Base-by-base conservation (phyloP, 2,113 vertebrate genomes). In the Cynocephalus volans region DNA sequence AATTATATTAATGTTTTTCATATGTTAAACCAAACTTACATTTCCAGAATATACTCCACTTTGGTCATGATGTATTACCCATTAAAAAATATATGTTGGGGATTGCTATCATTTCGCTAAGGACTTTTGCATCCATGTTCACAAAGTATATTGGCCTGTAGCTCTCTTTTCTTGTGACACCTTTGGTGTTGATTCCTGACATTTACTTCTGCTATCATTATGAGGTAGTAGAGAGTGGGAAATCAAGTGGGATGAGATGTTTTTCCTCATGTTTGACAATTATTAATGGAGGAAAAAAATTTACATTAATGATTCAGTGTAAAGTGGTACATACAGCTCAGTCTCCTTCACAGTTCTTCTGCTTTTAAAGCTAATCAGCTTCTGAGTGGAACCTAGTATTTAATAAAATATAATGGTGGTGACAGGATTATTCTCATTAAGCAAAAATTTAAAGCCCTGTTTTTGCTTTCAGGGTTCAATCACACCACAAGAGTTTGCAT, bases 61-160 rank as follows among this genome's bases (percentile, higher is more conserved):
- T 82, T 56, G 19, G 41, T 69, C 84, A 82, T n/a, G 8, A 95
- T 3, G 26, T 41, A 81, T 2, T 80, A 48, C 33, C 10, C 21
- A 14, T 82, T 81, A 73, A 92, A 79, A 79, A 13, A 31, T 85
- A 73, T 56, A 41, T n/a, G n/a, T 85, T 93, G 52, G 60, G 45
- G 15, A 54, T 13, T 76, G 33, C 18, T 88, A 92, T 19, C 31
- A 79, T 92, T 92, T 92, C 69, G 19, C 69, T 77, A 76, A 87
- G 56, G 65, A 86, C 45, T 81, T 86, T 41, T 91, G 45, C 33
- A 67, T 60, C 21, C 24, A 41, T 41, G 52, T 80, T 75, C 28
- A 58, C 24, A 36, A 88, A 8, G 23, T 41, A 21, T 50, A 58
- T 0, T 19, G 18, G 31, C 52, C 50, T 76, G 13, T 18, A 88